Base-by-base conservation (phyloP, 2,797 vertebrate species). In the Ctenopoma kingsleyae region DNA sequence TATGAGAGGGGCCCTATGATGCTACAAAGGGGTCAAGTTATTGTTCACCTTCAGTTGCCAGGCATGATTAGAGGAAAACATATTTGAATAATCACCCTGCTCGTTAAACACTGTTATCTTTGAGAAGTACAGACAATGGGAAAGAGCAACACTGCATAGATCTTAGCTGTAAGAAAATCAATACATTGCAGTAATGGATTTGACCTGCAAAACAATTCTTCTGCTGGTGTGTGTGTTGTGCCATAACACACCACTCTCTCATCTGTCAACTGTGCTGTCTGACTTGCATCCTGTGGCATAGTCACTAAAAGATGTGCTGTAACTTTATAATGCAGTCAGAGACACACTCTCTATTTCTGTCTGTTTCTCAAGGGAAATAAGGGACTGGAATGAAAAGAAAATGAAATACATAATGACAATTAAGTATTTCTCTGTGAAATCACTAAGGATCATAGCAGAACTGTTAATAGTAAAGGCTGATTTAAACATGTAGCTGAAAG, bases 91-190 rank as follows among this genome's bases (percentile, higher is more conserved):
- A 75, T 62, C 36, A 19, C 52, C 25, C 11, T 79, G 62, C 74
- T 85, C 12, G 72, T 69, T 74, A 74, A 83, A 61, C 40, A 54
- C 40, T 82, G 74, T 87, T 89, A 74, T 92, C 73, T 80, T 87
- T 80, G 43, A 82, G 86, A 91, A 87, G 71, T 32, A 30, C 63
- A 40, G 63, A 90, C 89, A 89, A 89, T 80, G 60, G 55, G 32
- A 61, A 61, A 16, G 61, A 62, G 75, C 71, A 72, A 75, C 68
- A 64, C 67, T 67, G 58, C 11, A 51, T 47, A 8, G 5, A 36
- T 22, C 70, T 52, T 1, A 53, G 41, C 44, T 20, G 11, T 17
- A 62, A 71, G 72, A 71, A 79, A 85, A 82, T 79, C 58, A 57
- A 49, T 55, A 40, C 23, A 46, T 30, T 16, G 57, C 43, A 67